A percentile compares a stretch with the other conserved stretches of the same genome.
These are phyloP conservation scores for Chiridota heheva DNA, from an alignment of 35 echinoderm and acorn worm species.

Conservation along the genomic window DNA sequence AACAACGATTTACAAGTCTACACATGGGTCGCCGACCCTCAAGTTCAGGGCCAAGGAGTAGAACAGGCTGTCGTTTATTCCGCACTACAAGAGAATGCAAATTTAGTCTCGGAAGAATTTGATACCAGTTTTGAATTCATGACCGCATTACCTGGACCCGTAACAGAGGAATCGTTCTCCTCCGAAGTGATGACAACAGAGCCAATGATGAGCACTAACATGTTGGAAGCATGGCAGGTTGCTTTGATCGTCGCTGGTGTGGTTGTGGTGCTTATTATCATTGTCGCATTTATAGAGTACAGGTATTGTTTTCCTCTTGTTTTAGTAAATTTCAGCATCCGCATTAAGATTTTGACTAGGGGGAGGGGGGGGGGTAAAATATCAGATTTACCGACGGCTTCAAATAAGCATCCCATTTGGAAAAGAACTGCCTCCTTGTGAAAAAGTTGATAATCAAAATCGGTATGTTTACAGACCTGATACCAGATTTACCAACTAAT, in stretches of 20 bases:
- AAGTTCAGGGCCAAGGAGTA: background rate
- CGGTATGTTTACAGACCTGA: no score
- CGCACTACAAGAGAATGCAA: slow-evolving; percentile 24
- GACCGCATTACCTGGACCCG: background rate
- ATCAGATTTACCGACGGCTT: no score
- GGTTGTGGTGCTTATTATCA: slow-evolving; percentile 1
- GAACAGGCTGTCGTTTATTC: slow-evolving; percentile 32
- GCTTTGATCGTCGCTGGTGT: slow-evolving; percentile 27
- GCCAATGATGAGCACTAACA: no score
- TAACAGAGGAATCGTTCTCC: background rate
- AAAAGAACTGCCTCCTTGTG: no score
- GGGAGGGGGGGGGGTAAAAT: no score
- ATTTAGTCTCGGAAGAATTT: slow-evolving; percentile 12
- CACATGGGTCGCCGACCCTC: slow-evolving; percentile 34
- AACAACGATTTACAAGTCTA: slow-evolving; percentile 24
- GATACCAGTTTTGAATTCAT: background rate
- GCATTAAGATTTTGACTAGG: no score
- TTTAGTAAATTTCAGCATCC: no score
- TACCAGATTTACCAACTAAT: no score
- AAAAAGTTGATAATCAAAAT: no score
- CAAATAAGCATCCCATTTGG: no score
- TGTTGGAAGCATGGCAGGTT: slow-evolving; percentile 34
- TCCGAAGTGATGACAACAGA: no score
- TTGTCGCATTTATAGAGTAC: slow-evolving; percentile 33
- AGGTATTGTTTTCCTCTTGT: no score